Evolutionary conservation across 1,140 invertebrate species (phyloP).

Genomic region (Diorhabda elongata): DNA sequence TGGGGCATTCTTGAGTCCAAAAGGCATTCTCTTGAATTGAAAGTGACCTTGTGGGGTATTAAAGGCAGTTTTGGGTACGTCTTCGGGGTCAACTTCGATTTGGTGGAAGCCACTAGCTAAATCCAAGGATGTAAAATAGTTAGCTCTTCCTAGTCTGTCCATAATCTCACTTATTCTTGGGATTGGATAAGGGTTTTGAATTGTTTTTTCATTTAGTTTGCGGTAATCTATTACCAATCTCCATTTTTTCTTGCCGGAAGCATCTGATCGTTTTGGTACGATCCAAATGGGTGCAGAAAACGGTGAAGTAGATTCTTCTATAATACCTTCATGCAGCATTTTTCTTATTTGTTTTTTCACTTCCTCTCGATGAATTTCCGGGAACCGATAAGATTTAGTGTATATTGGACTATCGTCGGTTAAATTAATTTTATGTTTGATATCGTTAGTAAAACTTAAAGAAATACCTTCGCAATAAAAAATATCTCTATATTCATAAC

Average conservation of each 20-base stretch:
- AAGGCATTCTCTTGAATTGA: slow-evolving; percentile 6
- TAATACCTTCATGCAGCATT: no score
- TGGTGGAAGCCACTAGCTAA: neutral
- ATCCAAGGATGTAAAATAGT: slow-evolving; percentile 4
- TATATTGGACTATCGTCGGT: no score
- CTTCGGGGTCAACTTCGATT: slow-evolving; percentile 1
- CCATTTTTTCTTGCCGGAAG: neutral
- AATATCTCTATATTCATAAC: no score
- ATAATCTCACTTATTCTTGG: neutral
- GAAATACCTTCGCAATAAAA: no score
- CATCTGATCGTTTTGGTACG: no score
- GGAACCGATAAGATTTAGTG: no score
- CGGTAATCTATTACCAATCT: neutral
- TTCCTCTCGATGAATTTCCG: no score
- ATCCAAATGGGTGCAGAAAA: no score
- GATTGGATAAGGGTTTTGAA: neutral
- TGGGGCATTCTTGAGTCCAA: neutral
- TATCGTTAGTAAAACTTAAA: no score
- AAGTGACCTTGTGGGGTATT: neutral
- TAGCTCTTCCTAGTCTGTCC: neutral
- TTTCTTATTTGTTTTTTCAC: no score
- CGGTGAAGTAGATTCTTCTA: slow-evolving; percentile 16
- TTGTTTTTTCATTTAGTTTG: slow-evolving; percentile 3
- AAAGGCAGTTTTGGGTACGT: slow-evolving; percentile 5
- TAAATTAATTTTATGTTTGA: no score